phyloP scores from a whole-genome alignment of 2,888 invertebrate species.

The Dicranocentrus wangi region DNA sequence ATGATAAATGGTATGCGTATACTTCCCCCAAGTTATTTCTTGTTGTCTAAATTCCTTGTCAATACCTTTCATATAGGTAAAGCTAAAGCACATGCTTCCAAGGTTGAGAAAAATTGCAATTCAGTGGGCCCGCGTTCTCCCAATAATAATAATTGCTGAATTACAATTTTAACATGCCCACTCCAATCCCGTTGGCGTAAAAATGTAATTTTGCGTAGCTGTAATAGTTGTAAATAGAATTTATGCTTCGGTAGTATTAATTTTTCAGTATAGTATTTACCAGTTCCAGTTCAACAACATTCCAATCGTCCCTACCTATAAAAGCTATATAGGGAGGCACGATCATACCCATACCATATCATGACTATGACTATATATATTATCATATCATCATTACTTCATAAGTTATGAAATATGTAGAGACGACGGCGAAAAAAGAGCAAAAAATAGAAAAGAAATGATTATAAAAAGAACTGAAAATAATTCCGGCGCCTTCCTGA shows the following conservation, averaged over 20 bases:
- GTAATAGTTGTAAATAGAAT: constrained; percentile 25
- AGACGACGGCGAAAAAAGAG: background rate
- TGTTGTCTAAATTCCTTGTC: too few relatives aligned
- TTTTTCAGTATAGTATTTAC: constrained; percentile 13
- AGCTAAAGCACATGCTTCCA: too few relatives aligned
- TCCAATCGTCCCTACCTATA: constrained; percentile 45
- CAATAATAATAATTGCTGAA: background rate
- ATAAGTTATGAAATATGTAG: constrained; percentile 26
- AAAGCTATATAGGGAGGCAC: background rate
- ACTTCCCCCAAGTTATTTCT: too few relatives aligned
- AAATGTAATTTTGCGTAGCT: constrained; percentile 21
- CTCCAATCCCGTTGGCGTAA: background rate
- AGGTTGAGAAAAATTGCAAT: too few relatives aligned
- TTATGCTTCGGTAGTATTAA: background rate
- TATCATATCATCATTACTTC: constrained; percentile 17
- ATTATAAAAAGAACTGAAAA: constrained; percentile 54
- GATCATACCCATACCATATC: background rate
- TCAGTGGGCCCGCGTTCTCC: background rate
- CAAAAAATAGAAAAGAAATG: constrained; percentile 4
- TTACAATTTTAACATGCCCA: background rate
- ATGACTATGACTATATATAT: background rate
- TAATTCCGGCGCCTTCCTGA: constrained; percentile 65
- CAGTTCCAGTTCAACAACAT: constrained; percentile 50
- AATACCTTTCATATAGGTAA: too few relatives aligned
- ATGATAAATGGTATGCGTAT: too few relatives aligned